Base-by-base conservation (phyloP, 2,888 invertebrate genomes). In the Troilus luridus region DNA sequence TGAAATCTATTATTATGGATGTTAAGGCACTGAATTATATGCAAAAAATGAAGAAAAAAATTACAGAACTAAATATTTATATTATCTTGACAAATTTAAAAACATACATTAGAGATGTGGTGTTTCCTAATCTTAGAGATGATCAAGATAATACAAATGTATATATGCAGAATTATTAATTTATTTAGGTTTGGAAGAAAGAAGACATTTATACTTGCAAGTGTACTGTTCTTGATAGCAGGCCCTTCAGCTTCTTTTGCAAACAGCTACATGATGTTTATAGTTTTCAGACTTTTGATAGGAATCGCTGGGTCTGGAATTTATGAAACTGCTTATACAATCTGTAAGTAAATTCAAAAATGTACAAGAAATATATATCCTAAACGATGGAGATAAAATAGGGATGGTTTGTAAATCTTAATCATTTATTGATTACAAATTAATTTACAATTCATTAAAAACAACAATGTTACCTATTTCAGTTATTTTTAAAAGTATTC, bases 291-390 rank as follows among this genome's bases (percentile, higher is more conserved):
- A 58, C n/a, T 56, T 10, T 6, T 88, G 58, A 88, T 58, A n/a
- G 88, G 88, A n/a, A 58, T 88, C 0, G 88, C 88, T 88, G 56
- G n/a, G 8, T 19, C 88, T 21, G 88, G 58, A 58, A 14, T 88
- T 7, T 88, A 88, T 88, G 88, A 88, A 88, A 59, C 88, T 14
- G 88, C 27, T 59, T 88, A 88, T 58, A 88, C 88, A 88, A 94
- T 95, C 92, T 77, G 72, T 77, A 77, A 77, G 72, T 77, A 77
- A 1, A 19, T 19, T 7, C 21, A 77, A 77, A 0, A 41, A 6
- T 58, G n/a, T 88, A 0, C 14, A 24, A 56, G 59, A 58, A 88
- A 77, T 27, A 62, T 72, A 54, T 41, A 41, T 41, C 5, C 41
- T 41, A 41, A 41, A n/a, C 6, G 12, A 27, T 91, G 81, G 67